phyloP scores from a whole-genome alignment of 53 echinoderm and acorn worm species.

The Actinopyga echinites region DNA sequence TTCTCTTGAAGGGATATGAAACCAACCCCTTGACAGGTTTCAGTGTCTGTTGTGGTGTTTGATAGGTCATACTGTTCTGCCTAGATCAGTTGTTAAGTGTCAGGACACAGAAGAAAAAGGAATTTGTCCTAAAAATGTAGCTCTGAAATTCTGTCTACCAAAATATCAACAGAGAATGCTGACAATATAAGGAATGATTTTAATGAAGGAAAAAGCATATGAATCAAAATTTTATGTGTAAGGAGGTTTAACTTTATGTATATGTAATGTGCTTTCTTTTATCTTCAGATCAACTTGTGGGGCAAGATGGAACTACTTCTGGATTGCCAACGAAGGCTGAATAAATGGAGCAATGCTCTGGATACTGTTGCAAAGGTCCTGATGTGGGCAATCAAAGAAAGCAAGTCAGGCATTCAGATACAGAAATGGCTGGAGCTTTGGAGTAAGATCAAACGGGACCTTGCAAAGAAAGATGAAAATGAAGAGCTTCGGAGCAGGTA shows the following conservation, averaged over 20 bases:
- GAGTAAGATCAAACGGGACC: constrained; percentile 87
- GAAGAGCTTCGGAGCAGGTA: constrained; percentile 81
- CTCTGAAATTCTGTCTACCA: no score
- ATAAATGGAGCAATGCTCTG: constrained; percentile 68
- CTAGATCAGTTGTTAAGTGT: no score
- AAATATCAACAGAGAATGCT: no score
- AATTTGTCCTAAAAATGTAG: no score
- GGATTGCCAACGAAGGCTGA: constrained; percentile 83
- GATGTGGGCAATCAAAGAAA: neutral
- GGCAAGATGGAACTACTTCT: constrained; percentile 82
- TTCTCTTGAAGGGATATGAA: no score
- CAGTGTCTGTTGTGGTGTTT: no score
- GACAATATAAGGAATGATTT: no score
- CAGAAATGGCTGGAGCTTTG: constrained; percentile 69
- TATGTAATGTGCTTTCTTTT: neutral
- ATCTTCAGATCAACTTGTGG: constrained; percentile 37
- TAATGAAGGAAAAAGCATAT: no score
- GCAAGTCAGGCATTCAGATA: neutral
- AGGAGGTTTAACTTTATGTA: neutral
- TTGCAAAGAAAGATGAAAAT: constrained; percentile 60
- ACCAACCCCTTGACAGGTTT: no score
- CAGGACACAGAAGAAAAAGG: no score
- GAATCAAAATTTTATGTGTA: no score
- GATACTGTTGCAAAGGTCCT: constrained; percentile 55
- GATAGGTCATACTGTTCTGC: no score